Evolutionary conservation across 2,797 vertebrate species (phyloP).

Genomic region (Malacoctenus gilli): DNA sequence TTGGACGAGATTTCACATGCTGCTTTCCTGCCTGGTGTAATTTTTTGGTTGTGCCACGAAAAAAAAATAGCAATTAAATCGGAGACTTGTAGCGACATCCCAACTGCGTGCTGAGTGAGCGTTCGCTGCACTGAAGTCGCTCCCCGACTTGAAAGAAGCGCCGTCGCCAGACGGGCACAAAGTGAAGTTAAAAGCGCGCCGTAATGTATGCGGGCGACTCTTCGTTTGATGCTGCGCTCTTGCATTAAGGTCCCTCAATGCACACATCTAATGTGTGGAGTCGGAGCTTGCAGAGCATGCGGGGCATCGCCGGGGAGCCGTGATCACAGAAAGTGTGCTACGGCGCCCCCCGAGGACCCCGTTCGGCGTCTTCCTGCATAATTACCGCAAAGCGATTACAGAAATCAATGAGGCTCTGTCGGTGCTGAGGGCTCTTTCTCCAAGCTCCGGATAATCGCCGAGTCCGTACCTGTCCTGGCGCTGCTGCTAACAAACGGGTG

Average conservation of each 20-base stretch:
- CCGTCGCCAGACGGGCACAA: constrained; percentile 27
- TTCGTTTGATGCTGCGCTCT: constrained; percentile 53
- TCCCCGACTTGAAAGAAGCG: constrained; percentile 47
- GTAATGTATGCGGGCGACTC: constrained; percentile 53
- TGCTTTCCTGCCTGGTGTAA: constrained; percentile 28
- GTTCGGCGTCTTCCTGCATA: constrained; percentile 76
- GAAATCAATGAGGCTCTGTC: constrained; percentile 73
- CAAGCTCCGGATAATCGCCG: constrained; percentile 63
- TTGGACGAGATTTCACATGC: constrained; percentile 23
- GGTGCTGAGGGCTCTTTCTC: constrained; percentile 49
- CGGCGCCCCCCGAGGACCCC: constrained; percentile 51
- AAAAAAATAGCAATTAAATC: constrained; percentile 48
- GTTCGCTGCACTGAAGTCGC: constrained; percentile 17
- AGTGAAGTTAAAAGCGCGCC: constrained; percentile 54
- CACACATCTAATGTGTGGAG: constrained; percentile 63
- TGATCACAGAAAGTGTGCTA: constrained; percentile 68
- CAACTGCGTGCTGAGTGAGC: constrained; percentile 21
- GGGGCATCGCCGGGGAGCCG: constrained; percentile 62
- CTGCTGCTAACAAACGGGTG: constrained; percentile 18
- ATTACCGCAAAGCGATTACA: constrained; percentile 78
- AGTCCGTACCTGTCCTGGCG: constrained; percentile 56
- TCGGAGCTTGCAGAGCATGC: constrained; percentile 51
- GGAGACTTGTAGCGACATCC: constrained; percentile 33
- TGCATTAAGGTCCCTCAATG: constrained; percentile 59
- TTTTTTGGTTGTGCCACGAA: constrained; percentile 40